phyloP scores from a whole-genome alignment of 2,113 vertebrate species.

The Notiomystis cincta region DNA sequence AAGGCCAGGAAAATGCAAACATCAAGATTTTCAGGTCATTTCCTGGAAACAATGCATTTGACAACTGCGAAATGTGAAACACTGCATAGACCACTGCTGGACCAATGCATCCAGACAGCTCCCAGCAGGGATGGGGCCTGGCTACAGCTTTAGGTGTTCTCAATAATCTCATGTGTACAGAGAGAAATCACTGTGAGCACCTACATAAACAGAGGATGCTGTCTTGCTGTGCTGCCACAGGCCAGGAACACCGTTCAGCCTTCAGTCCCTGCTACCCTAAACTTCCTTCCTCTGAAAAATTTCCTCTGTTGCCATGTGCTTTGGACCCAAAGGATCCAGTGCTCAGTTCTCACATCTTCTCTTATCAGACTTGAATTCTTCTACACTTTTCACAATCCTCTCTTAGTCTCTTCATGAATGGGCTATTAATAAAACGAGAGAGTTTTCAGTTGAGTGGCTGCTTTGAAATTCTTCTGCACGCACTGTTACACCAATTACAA shows the following conservation, averaged over 20 bases:
- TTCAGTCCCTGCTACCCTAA: background rate
- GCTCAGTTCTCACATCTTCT: background rate
- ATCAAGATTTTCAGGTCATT: background rate
- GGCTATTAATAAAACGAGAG: background rate
- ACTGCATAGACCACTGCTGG: background rate
- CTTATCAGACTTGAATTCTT: background rate
- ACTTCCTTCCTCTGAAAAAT: background rate
- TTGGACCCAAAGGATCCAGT: background rate
- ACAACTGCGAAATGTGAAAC: background rate
- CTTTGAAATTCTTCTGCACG: slow-evolving; percentile 37
- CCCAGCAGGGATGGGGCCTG: background rate
- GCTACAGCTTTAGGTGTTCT: background rate
- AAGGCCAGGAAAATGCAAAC: background rate
- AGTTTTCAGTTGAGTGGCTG: slow-evolving; percentile 18
- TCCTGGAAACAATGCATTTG: background rate
- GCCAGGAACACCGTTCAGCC: background rate
- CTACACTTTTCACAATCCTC: background rate
- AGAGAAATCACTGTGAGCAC: background rate
- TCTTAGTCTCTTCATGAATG: background rate
- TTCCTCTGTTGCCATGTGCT: background rate
- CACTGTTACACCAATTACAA: slow-evolving; percentile 6
- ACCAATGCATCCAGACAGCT: background rate
- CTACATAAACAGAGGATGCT: background rate
- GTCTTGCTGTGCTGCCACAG: background rate
- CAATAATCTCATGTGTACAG: background rate